Conservation (phyloP, 2,113 vertebrate species). For the Platanista minor region DNA sequence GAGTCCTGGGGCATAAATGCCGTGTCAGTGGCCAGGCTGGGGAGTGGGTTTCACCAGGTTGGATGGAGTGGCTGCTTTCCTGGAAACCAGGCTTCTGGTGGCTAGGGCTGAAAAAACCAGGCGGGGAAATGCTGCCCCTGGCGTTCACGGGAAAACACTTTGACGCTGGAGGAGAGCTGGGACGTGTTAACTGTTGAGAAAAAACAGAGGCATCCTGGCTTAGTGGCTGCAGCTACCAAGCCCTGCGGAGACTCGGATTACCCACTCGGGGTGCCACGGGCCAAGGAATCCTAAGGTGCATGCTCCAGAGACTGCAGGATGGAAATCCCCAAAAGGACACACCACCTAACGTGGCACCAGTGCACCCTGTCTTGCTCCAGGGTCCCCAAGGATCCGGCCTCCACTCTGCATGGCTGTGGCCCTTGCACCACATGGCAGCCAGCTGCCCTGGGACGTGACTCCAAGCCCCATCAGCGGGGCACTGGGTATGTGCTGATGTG, state of each 20-base stretch:
- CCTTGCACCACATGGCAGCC: neutral
- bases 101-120: slow-evolving; percentile 65
- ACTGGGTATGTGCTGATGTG: neutral
- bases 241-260: slow-evolving; percentile 39
- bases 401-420: neutral
- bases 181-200: neutral
- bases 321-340: neutral
- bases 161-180: neutral
- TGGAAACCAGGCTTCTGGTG: slow-evolving; percentile 73
- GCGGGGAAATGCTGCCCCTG: slow-evolving; percentile 9
- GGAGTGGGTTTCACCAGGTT: slow-evolving; percentile 73
- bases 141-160: slow-evolving; percentile 47
- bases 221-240: neutral
- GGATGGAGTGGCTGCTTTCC: slow-evolving; percentile 75
- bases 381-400: neutral
- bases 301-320: slow-evolving; percentile 44
- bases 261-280: neutral
- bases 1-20: slow-evolving; percentile 52
- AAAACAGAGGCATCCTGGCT: slow-evolving; percentile 24
- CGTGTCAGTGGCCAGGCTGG: slow-evolving; percentile 54
- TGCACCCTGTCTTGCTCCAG: slow-evolving; percentile 24
- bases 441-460: slow-evolving; percentile 34
- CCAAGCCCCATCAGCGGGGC: slow-evolving; percentile 28
- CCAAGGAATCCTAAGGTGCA: neutral
- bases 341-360: neutral